phyloP scores from a whole-genome alignment of 2,113 vertebrate genomes.

The Pimephales promelas region DNA sequence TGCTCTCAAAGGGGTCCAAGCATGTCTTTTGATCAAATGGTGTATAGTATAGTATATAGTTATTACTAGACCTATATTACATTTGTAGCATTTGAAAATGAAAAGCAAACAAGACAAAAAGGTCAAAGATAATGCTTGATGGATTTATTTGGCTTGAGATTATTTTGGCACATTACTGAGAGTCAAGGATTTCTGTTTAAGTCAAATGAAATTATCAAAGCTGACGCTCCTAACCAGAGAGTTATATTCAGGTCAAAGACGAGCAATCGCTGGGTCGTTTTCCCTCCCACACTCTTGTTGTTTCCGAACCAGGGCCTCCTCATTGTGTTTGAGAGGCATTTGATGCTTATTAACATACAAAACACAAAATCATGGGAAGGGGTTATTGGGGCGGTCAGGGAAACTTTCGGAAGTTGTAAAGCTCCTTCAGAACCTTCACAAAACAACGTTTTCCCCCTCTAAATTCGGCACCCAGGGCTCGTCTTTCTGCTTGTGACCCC shows the following conservation, averaged over 20 bases:
- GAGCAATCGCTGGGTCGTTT: constrained; percentile 3
- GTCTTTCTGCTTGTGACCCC: constrained; percentile 71
- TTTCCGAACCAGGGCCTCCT: neutral
- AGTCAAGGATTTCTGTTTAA: constrained; percentile 11
- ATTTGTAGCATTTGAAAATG: neutral
- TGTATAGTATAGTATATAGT: neutral
- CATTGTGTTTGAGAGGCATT: constrained; percentile 30
- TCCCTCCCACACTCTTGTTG: constrained; percentile 27
- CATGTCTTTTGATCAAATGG: neutral
- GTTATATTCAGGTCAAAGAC: constrained; percentile 33
- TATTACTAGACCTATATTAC: neutral
- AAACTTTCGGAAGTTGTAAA: constrained; percentile 66
- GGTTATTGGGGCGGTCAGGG: constrained; percentile 21
- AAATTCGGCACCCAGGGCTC: constrained; percentile 67
- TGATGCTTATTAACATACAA: constrained; percentile 25
- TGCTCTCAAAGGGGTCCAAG: no score
- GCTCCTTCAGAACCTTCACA: constrained; percentile 66
- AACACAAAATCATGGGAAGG: constrained; percentile 25
- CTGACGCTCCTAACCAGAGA: constrained; percentile 9
- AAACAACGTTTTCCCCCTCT: constrained; percentile 75
- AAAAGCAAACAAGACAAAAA: constrained; percentile 7
- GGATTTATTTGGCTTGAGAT: constrained; percentile 19
- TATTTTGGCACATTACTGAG: constrained; percentile 24
- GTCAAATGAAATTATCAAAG: constrained; percentile 21
- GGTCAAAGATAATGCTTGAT: constrained; percentile 8